Conservation (phyloP, 2,888 invertebrate genomes). For the Labia minor region DNA sequence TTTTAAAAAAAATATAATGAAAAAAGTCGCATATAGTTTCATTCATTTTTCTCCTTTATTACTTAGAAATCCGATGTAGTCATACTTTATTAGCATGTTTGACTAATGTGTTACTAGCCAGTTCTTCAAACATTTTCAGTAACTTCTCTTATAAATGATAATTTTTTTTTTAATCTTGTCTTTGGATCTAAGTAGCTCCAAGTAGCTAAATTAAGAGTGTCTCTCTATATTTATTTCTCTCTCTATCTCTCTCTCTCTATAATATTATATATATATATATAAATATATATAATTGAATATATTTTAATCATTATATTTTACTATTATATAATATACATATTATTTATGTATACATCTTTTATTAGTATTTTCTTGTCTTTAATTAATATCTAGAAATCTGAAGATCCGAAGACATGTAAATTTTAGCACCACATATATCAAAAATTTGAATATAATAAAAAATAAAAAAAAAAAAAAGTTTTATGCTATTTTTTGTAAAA, state of each 20-base stretch:
- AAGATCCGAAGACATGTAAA: constrained; percentile 4
- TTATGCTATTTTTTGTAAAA: background rate
- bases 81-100: background rate
- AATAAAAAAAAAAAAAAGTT: background rate
- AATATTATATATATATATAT: too few relatives aligned
- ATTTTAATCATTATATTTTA: too few relatives aligned
- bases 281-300: too few relatives aligned
- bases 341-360: too few relatives aligned
- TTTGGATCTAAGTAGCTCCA: background rate
- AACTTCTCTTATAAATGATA: background rate
- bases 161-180: too few relatives aligned
- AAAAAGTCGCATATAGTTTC: background rate
- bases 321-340: too few relatives aligned
- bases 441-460: background rate
- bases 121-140: background rate
- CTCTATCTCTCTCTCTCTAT: too few relatives aligned
- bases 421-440: background rate
- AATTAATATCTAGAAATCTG: background rate
- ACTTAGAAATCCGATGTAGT: background rate
- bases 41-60: background rate
- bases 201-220: background rate
- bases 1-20: too few relatives aligned
- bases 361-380: background rate
- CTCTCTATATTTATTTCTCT: background rate
- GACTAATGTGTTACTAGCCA: background rate